A percentile compares a stretch with the other conserved stretches of the same genome.
phyloP scores from a whole-genome alignment of 2,888 invertebrate species.

The Epistrophella euchroma region DNA sequence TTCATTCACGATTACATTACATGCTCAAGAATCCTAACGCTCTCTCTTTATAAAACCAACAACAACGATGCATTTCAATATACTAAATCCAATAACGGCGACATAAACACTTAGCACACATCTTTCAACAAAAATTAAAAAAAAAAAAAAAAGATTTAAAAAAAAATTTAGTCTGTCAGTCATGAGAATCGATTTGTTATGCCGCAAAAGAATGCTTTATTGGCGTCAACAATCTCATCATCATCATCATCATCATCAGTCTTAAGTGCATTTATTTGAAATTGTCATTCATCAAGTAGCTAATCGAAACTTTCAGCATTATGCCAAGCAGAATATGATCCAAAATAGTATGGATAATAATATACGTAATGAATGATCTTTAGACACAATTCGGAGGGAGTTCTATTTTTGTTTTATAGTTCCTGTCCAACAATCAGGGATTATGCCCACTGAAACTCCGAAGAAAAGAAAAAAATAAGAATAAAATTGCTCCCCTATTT shows the following conservation, averaged over 20 bases:
- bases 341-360: background rate
- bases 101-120: slow-evolving; percentile 16
- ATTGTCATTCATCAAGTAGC: slow-evolving; percentile 36
- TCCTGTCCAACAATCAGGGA: slow-evolving; percentile 34
- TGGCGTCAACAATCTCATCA: slow-evolving; percentile 40
- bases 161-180: background rate
- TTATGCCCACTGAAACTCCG: background rate
- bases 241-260: slow-evolving; percentile 40
- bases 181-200: slow-evolving; percentile 27
- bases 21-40: background rate
- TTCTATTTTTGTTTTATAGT: slow-evolving; percentile 39
- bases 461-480: background rate
- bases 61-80: background rate
- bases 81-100: background rate
- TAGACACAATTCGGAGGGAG: background rate
- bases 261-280: slow-evolving; percentile 31
- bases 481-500: slow-evolving; percentile 20
- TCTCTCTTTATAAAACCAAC: background rate
- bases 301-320: slow-evolving; percentile 43
- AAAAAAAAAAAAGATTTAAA: too few relatives aligned
- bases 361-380: slow-evolving; percentile 24
- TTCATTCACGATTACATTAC: too few relatives aligned
- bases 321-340: slow-evolving; percentile 28
- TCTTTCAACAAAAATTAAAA: slow-evolving; percentile 6
- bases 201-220: slow-evolving; percentile 36